Evolutionary conservation across 1,140 invertebrate species (phyloP).

Genomic region (Pemphigus obesinymphae): DNA sequence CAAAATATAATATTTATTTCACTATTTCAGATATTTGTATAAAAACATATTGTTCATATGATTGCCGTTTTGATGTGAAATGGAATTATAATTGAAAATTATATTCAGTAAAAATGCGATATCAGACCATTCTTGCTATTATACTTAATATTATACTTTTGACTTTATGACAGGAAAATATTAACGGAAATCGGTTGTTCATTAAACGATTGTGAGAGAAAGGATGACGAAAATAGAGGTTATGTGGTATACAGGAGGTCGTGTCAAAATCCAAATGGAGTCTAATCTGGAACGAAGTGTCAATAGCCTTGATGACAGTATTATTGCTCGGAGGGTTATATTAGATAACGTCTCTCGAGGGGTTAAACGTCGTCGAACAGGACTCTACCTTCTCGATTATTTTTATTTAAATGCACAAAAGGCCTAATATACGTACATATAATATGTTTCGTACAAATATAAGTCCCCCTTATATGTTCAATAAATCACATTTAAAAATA

Average conservation of each 20-base stretch:
- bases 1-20: no score
- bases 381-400: background rate
- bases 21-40: no score
- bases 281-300: background rate
- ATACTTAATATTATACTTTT: no score
- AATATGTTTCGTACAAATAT: background rate
- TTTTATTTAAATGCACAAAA: background rate
- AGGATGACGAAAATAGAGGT: slow-evolving; percentile 19
- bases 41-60: no score
- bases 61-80: no score
- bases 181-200: background rate
- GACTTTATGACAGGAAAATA: background rate
- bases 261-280: slow-evolving; percentile 6
- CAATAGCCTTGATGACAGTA: slow-evolving; percentile 20
- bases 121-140: no score
- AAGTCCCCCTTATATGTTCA: background rate
- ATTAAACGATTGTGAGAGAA: background rate
- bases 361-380: background rate
- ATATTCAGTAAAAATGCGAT: no score
- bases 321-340: slow-evolving; percentile 10
- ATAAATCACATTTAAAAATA: background rate
- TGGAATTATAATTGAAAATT: no score
- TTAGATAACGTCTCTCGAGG: background rate
- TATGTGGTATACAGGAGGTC: no score
- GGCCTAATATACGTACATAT: background rate